Evolutionary conservation across 1,140 invertebrate genomes (phyloP).

Genomic region (Triops cancriformis): DNA sequence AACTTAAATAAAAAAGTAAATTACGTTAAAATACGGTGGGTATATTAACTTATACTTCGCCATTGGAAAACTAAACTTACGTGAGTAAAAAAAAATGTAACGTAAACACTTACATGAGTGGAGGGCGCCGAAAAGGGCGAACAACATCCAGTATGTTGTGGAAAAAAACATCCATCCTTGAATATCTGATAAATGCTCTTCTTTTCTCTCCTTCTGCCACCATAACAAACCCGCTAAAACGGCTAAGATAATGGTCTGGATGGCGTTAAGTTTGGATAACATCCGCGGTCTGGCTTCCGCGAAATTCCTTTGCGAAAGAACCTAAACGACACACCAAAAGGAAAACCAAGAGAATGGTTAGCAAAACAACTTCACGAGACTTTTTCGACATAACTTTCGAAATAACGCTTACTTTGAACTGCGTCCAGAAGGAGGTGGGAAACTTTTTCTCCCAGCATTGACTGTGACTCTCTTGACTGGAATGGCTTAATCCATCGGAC

Average conservation of each 20-base stretch:
- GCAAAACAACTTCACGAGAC: background rate
- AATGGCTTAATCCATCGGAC: constrained; percentile 62
- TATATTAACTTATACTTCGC: no score
- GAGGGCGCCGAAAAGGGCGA: constrained; percentile 69
- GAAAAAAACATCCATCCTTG: constrained; percentile 83
- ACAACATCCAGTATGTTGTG: constrained; percentile 78
- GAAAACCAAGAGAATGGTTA: background rate
- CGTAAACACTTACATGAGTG: constrained; percentile 54
- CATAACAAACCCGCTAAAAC: constrained; percentile 67
- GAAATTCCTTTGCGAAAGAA: constrained; percentile 66
- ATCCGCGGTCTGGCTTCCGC: constrained; percentile 66
- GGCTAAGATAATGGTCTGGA: constrained; percentile 65
- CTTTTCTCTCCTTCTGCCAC: constrained; percentile 65
- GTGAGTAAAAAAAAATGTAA: background rate
- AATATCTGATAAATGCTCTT: constrained; percentile 66
- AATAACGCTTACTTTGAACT: constrained; percentile 53
- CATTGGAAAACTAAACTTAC: background rate
- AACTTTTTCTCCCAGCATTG: constrained; percentile 42
- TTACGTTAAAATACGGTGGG: no score
- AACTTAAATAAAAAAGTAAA: no score
- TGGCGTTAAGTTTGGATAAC: constrained; percentile 70
- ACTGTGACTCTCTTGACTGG: constrained; percentile 37
- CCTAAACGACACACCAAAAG: constrained; percentile 27
- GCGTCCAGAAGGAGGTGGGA: constrained; percentile 73
- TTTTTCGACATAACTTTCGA: no score